Evolutionary conservation across 2,888 invertebrate genomes (phyloP).

Genomic region (Acrobasis repandana): DNA sequence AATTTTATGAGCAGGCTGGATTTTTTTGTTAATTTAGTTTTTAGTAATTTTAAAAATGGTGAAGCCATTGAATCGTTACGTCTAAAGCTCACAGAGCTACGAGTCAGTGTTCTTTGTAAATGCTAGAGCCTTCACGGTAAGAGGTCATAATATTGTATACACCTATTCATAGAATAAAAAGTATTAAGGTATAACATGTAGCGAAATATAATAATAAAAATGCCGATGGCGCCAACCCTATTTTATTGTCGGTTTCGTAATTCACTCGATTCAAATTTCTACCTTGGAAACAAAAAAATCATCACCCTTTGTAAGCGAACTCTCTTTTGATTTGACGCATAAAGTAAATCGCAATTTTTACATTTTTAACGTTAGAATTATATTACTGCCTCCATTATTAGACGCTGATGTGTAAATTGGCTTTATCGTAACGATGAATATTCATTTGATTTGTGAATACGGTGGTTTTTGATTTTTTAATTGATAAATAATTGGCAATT

Average conservation of each 20-base stretch:
- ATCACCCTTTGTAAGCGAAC: conserved; percentile 66
- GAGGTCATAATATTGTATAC: no score
- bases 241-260: conserved; percentile 62
- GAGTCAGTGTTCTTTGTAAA: no score
- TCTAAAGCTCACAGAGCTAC: no score
- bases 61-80: no score
- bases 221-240: conserved; percentile 12
- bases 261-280: conserved; percentile 69
- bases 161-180: no score
- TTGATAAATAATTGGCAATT: neutral
- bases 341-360: conserved; percentile 66
- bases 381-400: conserved; percentile 60
- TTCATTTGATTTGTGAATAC: conserved; percentile 37
- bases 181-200: no score
- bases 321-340: conserved; percentile 74
- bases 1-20: no score
- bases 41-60: no score
- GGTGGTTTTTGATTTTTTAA: conserved; percentile 13
- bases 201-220: neutral
- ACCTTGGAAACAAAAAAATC: conserved; percentile 66
- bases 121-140: no score
- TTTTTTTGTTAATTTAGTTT: no score
- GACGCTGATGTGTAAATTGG: conserved; percentile 42
- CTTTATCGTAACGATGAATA: conserved; percentile 42
- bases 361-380: conserved; percentile 68